Evolutionary conservation across 2,888 invertebrate species (phyloP), one percentile per base, ranked within the genome.

Genomic region (Steinernema scapterisci): DNA sequence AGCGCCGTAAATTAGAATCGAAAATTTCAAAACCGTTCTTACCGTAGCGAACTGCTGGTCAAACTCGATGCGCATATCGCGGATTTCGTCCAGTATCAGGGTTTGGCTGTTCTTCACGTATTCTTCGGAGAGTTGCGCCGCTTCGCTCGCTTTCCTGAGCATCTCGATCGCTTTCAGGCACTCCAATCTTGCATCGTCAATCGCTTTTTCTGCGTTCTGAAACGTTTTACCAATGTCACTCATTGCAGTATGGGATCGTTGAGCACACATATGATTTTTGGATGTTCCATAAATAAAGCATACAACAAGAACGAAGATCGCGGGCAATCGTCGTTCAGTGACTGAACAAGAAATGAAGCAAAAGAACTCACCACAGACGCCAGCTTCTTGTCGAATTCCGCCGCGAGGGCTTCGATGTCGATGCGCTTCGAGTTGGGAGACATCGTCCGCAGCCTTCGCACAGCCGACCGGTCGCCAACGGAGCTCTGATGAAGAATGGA

Each of bases 391-490:
- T 63, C 63, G 63, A 31, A 63, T 25, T 27, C 63, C 27, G 3
- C 25, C 63, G 63, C 63, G 27, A 63, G 13, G 27, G 63, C 63
- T 7, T n/a, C 63, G 63, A 63, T 63, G 63, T 63, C 63, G 31
- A 63, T 27, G 63, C 63, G 63, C 63, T 63, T 27, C 52, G 23
- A 52, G 23, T n/a, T 38, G 38, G 38, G 38, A 38, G 38, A 38
- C 38, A 38, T 38, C 38, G 38, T 38, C 38, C 38, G 38, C 19
- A 52, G 52, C 52, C 52, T 21, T 52, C 52, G 23, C 52, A 2
- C 21, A 23, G 11, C 19, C 52, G 23, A 52, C 52, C 21, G 52
- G 11, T 52, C 52, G 19, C 19, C 21, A 23, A 21, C 21, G 21
- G 52, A 52, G 21, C 21, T 52, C 23, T 21, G 21, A 52, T 6